phyloP scores from a whole-genome alignment of 2,113 vertebrate genomes.

The Corythornis cristatus region DNA sequence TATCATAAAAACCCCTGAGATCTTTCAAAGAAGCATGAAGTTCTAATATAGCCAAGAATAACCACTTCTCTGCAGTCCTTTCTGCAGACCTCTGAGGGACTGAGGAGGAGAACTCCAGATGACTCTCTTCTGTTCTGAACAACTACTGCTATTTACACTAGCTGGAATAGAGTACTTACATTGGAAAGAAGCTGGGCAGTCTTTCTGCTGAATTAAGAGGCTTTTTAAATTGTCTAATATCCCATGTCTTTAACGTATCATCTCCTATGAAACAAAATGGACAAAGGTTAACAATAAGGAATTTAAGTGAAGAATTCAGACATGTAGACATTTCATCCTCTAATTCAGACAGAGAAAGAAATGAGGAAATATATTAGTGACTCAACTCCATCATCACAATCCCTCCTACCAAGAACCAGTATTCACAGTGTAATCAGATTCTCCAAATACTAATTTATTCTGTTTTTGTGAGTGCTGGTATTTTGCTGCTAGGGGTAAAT shows the following conservation, averaged over 20 bases:
- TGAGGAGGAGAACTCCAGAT: background rate
- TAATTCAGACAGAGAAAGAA: background rate
- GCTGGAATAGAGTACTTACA: conserved; percentile 78
- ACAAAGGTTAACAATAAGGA: background rate
- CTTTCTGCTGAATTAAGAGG: conserved; percentile 85
- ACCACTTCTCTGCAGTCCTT: background rate
- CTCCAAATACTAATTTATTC: background rate
- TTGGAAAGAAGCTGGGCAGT: conserved; percentile 89
- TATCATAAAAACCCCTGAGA: background rate
- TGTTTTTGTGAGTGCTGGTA: background rate
- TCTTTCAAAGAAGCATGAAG: background rate
- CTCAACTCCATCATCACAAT: background rate
- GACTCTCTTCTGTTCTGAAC: background rate
- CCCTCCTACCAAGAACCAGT: background rate
- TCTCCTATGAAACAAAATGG: conserved; percentile 81
- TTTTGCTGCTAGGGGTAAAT: background rate
- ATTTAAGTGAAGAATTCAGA: background rate
- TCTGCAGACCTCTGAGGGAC: background rate
- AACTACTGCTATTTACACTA: background rate
- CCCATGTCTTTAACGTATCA: conserved; percentile 95
- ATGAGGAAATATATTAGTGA: background rate
- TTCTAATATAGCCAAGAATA: background rate
- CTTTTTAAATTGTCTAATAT: conserved; percentile 94
- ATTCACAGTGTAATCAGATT: background rate
- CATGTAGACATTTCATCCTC: background rate